Percentiles rank a stretch among this genome's conserved stretches.
Conservation (phyloP, 1,140 invertebrate species). For the Drosophila sucinea region DNA sequence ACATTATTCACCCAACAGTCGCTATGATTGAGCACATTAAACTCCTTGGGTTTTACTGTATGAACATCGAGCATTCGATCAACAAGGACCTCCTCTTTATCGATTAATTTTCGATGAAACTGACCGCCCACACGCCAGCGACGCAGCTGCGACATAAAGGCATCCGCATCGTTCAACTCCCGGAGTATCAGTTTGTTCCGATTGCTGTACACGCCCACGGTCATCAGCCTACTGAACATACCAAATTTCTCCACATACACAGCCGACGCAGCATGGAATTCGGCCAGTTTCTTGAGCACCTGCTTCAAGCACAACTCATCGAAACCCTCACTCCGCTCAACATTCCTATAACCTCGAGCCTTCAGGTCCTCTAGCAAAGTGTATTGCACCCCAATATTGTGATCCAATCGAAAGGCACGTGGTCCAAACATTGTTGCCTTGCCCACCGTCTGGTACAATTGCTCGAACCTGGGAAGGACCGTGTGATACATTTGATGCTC, state of each 20-base stretch:
- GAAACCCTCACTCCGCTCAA: constrained; percentile 83
- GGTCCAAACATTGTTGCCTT: constrained; percentile 24
- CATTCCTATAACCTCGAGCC: constrained; percentile 78
- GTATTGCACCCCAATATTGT: constrained; percentile 46
- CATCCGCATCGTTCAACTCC: constrained; percentile 28
- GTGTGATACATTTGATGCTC: constrained; percentile 51
- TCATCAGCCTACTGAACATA: constrained; percentile 30
- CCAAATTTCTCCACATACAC: constrained; percentile 38
- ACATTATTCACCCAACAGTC: constrained; percentile 84
- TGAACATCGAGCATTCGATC: constrained; percentile 18
- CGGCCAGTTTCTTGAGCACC: constrained; percentile 84
- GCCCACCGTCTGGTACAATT: constrained; percentile 41
- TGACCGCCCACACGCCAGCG: constrained; percentile 26
- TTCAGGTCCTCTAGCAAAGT: constrained; percentile 37
- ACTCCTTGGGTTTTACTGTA: constrained; percentile 79
- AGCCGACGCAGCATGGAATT: constrained; percentile 85
- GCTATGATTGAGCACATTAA: constrained; percentile 86
- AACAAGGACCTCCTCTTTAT: constrained; percentile 30
- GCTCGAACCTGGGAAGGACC: constrained; percentile 29
- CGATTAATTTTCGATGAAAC: constrained; percentile 27
- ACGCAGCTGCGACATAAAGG: constrained; percentile 34
- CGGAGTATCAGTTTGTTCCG: constrained; percentile 30
- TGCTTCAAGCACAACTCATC: constrained; percentile 83
- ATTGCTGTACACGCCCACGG: constrained; percentile 35
- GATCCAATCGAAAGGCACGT: constrained; percentile 56